Evolutionary conservation across 1,140 invertebrate genomes (phyloP), one percentile per base, ranked within the genome.

Genomic region (Manduca sexta): DNA sequence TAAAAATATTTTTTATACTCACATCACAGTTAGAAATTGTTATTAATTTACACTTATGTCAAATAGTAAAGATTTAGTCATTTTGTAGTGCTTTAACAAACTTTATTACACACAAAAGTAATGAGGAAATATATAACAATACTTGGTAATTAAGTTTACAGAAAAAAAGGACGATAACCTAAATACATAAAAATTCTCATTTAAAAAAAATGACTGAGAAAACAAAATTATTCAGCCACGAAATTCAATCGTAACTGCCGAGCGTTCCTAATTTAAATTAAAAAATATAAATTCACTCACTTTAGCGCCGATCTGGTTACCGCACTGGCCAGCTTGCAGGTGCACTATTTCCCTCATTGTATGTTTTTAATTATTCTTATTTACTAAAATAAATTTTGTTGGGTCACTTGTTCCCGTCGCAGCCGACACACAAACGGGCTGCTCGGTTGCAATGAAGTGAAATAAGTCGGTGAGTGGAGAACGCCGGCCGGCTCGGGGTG

Each of bases 281-380:
- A 12, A 41, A 49, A 50, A 52, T n/a, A n/a, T 41, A 46, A 35
- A 31, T 42, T 54, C 14, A 82, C 87, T 89, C 83, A 93, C 92
- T 89, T 94, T 95, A 50, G 93, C 90, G 64, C 93, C 93, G 65
- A 94, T 95, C 86, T 95, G 93, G 87, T 94, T 94, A 44, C 93
- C 93, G 79, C 93, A 95, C 74, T 95, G 93, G 48, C 93, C 93
- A 56, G 92, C 92, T 84, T 94, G 93, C 50, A 97, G 88, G 76
- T 97, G 95, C 59, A 97, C 93, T 70, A 97, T 97, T 91, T 97
- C 95, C 84, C 95, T 92, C 95, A 97, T 97, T 84, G 90, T 35
- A 43, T 67, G 30, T 49, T 12, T 45, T 18, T 30, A 43, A 34
- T 35, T 35, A 34, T 35, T 45, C 12, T 48, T 48, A 42, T 35